A percentile compares a stretch with the other conserved stretches of the same genome.
Conservation (phyloP, 2,113 vertebrate genomes). For the Vanacampus margaritifer region DNA sequence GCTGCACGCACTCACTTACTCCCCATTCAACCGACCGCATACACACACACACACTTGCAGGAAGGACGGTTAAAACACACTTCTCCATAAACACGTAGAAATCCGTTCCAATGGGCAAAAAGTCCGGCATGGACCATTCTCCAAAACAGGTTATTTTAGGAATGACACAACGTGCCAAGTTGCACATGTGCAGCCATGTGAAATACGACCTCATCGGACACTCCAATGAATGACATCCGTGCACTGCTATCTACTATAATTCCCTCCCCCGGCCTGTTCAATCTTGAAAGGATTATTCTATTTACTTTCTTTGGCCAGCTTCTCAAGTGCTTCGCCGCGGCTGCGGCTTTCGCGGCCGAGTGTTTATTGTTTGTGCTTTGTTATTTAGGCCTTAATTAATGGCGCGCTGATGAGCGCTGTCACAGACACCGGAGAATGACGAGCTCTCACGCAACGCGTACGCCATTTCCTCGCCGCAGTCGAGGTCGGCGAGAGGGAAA, state of each 20-base stretch:
- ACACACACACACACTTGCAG: constrained; percentile 28
- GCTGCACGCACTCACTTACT: constrained; percentile 62
- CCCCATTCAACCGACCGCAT: constrained; percentile 50
- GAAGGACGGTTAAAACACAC: constrained; percentile 26
- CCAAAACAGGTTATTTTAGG: constrained; percentile 68
- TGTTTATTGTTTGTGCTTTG: constrained; percentile 74
- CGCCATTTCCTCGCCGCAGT: constrained; percentile 52
- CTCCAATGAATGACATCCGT: constrained; percentile 67
- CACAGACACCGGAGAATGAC: constrained; percentile 55
- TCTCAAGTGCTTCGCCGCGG: constrained; percentile 54
- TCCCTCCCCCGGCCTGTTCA: constrained; percentile 38
- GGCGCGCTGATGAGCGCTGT: constrained; percentile 65
- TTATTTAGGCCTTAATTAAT: constrained; percentile 76
- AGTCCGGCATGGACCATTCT: constrained; percentile 45
- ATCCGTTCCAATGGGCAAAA: constrained; percentile 49
- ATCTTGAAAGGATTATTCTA: constrained; percentile 76
- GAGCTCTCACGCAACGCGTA: constrained; percentile 69
- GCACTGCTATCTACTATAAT: constrained; percentile 55
- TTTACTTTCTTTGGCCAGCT: constrained; percentile 66
- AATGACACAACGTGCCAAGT: constrained; percentile 73
- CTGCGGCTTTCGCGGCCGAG: constrained; percentile 68
- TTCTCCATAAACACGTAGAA: constrained; percentile 58
- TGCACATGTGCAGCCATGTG: constrained; percentile 78
- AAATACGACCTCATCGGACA: constrained; percentile 50
- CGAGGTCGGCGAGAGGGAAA: constrained; percentile 57